Base-by-base conservation (phyloP, 2,797 vertebrate genomes). In the Bradypodion ventrale region DNA sequence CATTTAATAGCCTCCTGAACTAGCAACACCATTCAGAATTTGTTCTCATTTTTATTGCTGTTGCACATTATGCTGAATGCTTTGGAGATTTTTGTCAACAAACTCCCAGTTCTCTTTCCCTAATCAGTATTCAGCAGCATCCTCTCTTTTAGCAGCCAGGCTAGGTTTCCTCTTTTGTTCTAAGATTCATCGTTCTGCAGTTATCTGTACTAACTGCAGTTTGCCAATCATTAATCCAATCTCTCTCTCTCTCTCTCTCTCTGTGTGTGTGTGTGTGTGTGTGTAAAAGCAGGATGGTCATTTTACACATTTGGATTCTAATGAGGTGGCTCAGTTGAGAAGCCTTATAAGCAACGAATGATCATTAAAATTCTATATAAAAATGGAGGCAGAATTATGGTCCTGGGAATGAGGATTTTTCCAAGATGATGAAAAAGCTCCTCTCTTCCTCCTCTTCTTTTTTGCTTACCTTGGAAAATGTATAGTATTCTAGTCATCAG, bases 111-210 rank as follows among this genome's bases (percentile, higher is more conserved):
- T 89, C 90, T 88, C 93, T 90, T 85, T 89, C 88, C 52, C 93
- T 95, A 59, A 93, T 94, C 92, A 94, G 93, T 93, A 95, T 95
- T 95, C 93, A 2, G 25, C 74, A 89, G 87, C 91, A 89, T 92
- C 93, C 92, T 93, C 75, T 82, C 87, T 83, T 93, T 87, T 70
- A 89, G 92, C 93, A 95, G 94, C 95, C 94, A 89, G 86, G 88
- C 85, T 70, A 42, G 91, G 89, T 90, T 85, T 80, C 66, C 66
- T 19, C 29, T 89, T 95, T 94, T 95, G 93, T 95, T 92, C 91
- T 90, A 70, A 62, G 80, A 88, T 90, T 92, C 90, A 94, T 94
- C 93, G 90, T 94, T 92, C 86, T 68, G 88, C 90, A 89, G 80
- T 90, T 87, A 87, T 83, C 86, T 74, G 81, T n/a, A 85, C 89